Percentiles rank a stretch among this genome's conserved stretches.
phyloP scores from a whole-genome alignment of 2,797 vertebrate species.

The Crocidura indochinensis region DNA sequence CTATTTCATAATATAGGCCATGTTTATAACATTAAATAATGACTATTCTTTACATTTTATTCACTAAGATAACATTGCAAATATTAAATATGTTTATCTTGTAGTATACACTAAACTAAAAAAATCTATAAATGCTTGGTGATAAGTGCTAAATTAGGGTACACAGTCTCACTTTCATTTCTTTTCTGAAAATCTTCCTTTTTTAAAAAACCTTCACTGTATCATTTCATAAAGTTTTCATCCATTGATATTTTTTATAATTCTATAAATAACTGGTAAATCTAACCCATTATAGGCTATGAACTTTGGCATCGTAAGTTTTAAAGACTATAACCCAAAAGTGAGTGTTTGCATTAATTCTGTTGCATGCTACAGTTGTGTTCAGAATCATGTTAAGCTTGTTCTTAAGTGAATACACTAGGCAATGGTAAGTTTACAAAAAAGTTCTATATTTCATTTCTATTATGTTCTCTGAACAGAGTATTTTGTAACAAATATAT shows the following conservation, averaged over 20 bases:
- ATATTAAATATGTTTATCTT: no score
- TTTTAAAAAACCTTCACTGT: background rate
- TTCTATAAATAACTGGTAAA: conserved; percentile 35
- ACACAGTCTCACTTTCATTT: background rate
- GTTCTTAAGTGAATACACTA: background rate
- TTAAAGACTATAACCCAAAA: conserved; percentile 30
- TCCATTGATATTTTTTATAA: background rate
- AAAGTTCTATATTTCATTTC: background rate
- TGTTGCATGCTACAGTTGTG: background rate
- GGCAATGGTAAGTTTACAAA: background rate
- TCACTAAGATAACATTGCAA: background rate
- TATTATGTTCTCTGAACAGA: background rate
- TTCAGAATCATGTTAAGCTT: background rate
- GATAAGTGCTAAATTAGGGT: background rate
- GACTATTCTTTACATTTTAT: background rate
- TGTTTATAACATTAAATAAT: conserved; percentile 13
- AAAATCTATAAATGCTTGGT: background rate
- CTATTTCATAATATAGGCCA: background rate
- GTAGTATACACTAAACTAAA: background rate
- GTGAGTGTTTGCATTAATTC: conserved; percentile 12
- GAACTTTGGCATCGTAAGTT: background rate
- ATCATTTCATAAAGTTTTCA: background rate
- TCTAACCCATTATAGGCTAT: background rate
- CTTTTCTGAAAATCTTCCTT: background rate
- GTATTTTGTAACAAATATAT: background rate